Evolutionary conservation across 1,140 invertebrate species (phyloP), one percentile per base, ranked within the genome.

Genomic region (Atta cephalotes): DNA sequence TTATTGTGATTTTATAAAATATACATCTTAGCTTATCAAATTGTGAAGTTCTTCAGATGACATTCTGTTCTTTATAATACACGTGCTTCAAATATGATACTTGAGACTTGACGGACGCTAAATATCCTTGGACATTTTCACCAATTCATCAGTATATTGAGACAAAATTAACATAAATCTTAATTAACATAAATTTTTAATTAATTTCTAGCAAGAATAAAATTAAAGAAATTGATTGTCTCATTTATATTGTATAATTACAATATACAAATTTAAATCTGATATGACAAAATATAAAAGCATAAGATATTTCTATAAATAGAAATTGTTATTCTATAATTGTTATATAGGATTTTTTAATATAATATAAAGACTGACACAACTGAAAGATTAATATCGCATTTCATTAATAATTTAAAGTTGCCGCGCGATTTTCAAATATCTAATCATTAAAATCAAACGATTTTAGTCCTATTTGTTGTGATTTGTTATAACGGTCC

Each of bases 261-360:
- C 9, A 0, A 16, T 53, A 16, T 9, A 51, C 1, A 25, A 45
- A 45, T 56, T 49, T 25, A 70, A 70, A 25, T 70, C 6, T 51
- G 1, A 49, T 45, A 25, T 45, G 10, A 45, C 9, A 68, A 21
- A 68, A 68, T 45, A n/a, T 68, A 68, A 1, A 68, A 14, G 0
- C 21, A 58, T 10, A 21, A 6, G 5, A 3, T 16, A 51, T 51
- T n/a, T 25, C 35, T 70, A 7, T 10, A 70, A 9, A 49, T 16
- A 70, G 39, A 51, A 49, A 70, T 70, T 70, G 12, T 39, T 76
- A 21, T 0, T 76, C 16, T 74, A 35, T 76, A 76, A 21, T 39
- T 7, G 3, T 28, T n/a, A 16, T 16, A 35, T 16, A 21, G 9
- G 21, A 72, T 72, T 53, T 74, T 16, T 58, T 60, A 16, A 71